phyloP scores from a whole-genome alignment of 2,113 vertebrate species.

The Pandion haliaetus region DNA sequence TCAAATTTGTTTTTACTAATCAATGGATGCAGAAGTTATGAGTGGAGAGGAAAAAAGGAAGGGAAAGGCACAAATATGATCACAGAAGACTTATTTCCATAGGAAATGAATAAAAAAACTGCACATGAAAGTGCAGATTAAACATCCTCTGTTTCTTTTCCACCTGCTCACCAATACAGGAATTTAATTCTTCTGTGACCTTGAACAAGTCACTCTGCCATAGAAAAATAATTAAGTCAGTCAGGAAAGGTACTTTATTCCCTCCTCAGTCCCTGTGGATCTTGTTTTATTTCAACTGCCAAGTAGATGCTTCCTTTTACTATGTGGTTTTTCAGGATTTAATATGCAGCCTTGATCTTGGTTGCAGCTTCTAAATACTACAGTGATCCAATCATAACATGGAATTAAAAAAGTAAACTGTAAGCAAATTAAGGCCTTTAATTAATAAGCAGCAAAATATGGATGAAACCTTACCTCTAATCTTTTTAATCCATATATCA shows the following conservation, averaged over 20 bases:
- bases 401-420: neutral
- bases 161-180: neutral
- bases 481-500: neutral
- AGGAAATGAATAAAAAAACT: neutral
- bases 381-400: neutral
- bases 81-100: neutral
- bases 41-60: neutral
- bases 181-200: neutral
- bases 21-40: neutral
- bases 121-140: neutral
- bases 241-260: neutral
- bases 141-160: neutral
- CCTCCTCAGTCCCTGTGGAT: neutral
- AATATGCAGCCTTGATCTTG: neutral
- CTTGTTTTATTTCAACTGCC: neutral
- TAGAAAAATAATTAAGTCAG: slow-evolving; percentile 5
- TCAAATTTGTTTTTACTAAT: neutral
- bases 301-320: neutral
- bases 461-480: neutral
- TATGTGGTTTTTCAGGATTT: neutral
- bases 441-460: slow-evolving; percentile 4
- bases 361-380: neutral
- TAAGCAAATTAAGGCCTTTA: neutral
- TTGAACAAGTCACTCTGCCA: neutral
- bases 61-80: neutral